Percentiles rank a stretch among this genome's conserved stretches.
Conservation (phyloP, 2,113 vertebrate species). For the Sialia sialis region DNA sequence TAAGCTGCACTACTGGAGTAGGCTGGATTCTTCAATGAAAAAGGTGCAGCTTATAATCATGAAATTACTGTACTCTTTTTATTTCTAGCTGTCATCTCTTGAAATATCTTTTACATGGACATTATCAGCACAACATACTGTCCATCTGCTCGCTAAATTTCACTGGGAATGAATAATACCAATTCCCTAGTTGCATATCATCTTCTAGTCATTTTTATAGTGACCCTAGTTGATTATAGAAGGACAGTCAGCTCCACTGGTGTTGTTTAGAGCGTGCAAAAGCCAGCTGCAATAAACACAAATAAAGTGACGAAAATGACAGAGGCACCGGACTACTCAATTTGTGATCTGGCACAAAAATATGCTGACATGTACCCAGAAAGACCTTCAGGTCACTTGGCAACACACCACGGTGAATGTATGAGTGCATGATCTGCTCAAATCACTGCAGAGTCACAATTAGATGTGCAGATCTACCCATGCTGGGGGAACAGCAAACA, state of each 20-base stretch:
- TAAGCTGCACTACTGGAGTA: too few species aligned
- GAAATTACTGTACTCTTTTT: too few species aligned
- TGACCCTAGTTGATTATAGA: background rate
- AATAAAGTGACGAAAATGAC: background rate
- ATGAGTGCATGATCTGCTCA: background rate
- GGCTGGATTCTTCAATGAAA: too few species aligned
- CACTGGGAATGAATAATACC: background rate
- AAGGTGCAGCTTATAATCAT: too few species aligned
- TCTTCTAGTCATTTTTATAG: background rate
- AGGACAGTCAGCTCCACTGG: background rate
- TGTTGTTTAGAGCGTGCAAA: background rate
- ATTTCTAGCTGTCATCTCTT: background rate
- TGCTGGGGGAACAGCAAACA: background rate
- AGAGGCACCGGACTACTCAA: background rate
- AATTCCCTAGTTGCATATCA: background rate
- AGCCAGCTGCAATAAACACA: background rate
- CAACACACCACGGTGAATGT: background rate
- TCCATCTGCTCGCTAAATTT: background rate
- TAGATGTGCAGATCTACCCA: background rate
- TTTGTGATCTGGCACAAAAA: constrained; percentile 7
- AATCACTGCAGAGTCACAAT: background rate
- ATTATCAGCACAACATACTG: background rate
- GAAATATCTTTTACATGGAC: background rate
- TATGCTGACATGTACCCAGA: background rate
- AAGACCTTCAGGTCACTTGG: background rate